Base-by-base conservation (phyloP, 2,888 invertebrate species). In the Amiota mariae region DNA sequence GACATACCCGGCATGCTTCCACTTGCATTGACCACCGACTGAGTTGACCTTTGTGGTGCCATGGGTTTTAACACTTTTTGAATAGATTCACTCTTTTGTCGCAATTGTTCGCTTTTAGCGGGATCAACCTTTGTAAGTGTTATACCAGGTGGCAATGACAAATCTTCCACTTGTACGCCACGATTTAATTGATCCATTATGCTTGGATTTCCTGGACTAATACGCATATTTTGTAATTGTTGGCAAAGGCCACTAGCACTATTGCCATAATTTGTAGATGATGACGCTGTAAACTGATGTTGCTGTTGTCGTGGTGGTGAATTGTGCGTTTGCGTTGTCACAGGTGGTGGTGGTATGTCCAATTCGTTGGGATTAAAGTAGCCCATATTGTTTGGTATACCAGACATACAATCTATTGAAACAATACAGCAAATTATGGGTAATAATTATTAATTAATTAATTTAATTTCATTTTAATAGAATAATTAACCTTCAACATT, bases 141-240 rank as follows among this genome's bases (percentile, higher is more conserved):
- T 64, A 95, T 95, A n/a, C 95, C 95, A 0, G 95, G 95, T 0
- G 95, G 95, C 61, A 95, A 88, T 56, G 91, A 91, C 20, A 94
- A 85, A 78, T 93, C 93, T 10, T 93, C 93, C 71, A 94, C 93
- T 90, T 89, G 89, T 0, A 90, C 89, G 2, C 90, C 90, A 4
- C 89, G 87, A 78, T 90, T 90, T 63, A 90, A 79, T 76, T 90
- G 90, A 78, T 90, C 90, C 90, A 90, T 90, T 48, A 90, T 90
- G 81, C 90, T 90, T 64, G 90, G 86, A 78, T 89, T 87, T 24
- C 54, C 54, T n/a, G 67, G 12, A 49, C 80, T 77, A n/a, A 88
- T 80, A 51, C 84, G 86, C 54, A 88, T 70, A 49, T 82, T 78
- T 66, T 88, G 87, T 82, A 88, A 82, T 72, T 88, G 86, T 61